These are phyloP conservation scores for Triplophysa tibetana DNA, from an alignment of 2,113 vertebrate genomes.

Conservation along the genomic window DNA sequence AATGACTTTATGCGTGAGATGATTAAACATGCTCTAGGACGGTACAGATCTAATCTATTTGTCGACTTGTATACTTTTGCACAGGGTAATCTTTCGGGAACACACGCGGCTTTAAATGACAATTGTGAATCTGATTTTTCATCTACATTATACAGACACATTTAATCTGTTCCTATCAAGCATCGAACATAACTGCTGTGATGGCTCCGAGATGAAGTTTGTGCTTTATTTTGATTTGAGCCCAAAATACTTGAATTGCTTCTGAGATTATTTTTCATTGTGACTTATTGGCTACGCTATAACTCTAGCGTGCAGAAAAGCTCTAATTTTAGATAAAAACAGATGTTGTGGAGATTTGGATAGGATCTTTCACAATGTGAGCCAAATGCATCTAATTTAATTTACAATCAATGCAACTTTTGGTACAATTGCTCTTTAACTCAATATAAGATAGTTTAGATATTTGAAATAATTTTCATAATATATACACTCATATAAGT, in stretches of 20 bases:
- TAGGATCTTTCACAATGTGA: not conserved
- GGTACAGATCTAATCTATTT: constrained; percentile 40
- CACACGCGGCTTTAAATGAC: not conserved
- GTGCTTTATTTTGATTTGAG: not conserved
- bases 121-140: not conserved
- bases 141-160: not conserved
- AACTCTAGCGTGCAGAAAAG: not conserved
- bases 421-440: constrained; percentile 3
- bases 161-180: not conserved
- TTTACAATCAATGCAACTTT: not conserved
- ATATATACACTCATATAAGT: no score
- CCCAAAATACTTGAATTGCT: not conserved
- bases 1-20: not conserved
- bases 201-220: constrained; percentile 3
- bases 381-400: not conserved
- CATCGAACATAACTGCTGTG: not conserved
- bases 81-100: constrained; percentile 24
- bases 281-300: not conserved
- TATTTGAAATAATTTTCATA: no score
- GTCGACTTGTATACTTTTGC: constrained; percentile 22
- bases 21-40: constrained; percentile 33
- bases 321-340: not conserved
- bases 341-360: not conserved
- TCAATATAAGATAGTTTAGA: not conserved
- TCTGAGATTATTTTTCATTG: not conserved